phyloP scores from a whole-genome alignment of 2,113 vertebrate species.

The Alethe castanea region DNA sequence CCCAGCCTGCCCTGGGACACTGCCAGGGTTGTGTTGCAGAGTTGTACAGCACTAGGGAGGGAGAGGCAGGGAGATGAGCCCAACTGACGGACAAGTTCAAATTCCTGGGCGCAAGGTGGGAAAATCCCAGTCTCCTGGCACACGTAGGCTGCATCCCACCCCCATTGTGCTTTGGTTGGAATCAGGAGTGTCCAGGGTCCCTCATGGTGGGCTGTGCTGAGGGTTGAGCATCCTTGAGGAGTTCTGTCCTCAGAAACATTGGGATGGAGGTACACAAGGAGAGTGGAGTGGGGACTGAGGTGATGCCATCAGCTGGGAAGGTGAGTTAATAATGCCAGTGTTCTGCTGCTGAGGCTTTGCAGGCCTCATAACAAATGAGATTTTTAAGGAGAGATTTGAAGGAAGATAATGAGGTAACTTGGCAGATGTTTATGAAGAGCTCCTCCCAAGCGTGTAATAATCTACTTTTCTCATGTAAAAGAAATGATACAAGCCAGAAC shows the following conservation, averaged over 20 bases:
- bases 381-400: conserved; percentile 41
- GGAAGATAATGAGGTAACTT: conserved; percentile 43
- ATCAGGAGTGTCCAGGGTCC: neutral
- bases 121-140: neutral
- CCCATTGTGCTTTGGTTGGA: neutral
- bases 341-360: neutral
- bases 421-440: conserved; percentile 56
- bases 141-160: neutral
- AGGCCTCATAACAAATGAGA: conserved; percentile 6
- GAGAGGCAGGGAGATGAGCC: neutral
- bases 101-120: neutral
- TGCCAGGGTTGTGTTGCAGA: neutral
- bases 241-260: neutral
- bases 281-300: neutral
- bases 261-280: fast-evolving
- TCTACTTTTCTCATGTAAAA: conserved; percentile 28
- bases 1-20: fast-evolving
- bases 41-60: neutral
- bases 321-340: neutral
- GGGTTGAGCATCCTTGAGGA: too few relatives aligned
- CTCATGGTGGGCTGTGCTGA: neutral
- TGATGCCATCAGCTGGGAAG: neutral
- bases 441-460: conserved; percentile 44
- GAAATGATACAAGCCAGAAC: conserved; percentile 5
- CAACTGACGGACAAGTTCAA: neutral